phyloP scores from a whole-genome alignment of 2,888 invertebrate species.

The Lamproptera curius region DNA sequence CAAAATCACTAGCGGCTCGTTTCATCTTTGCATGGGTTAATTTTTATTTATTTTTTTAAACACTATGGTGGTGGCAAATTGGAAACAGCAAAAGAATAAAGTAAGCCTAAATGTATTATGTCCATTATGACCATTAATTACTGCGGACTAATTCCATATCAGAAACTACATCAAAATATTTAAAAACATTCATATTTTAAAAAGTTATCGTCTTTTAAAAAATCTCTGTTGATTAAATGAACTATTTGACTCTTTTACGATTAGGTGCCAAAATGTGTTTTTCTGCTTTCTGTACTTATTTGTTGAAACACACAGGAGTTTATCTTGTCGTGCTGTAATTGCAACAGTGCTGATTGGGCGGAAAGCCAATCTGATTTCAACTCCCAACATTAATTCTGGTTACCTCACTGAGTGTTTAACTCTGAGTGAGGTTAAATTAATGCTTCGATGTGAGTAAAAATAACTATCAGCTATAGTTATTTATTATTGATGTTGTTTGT shows the following conservation, averaged over 20 bases:
- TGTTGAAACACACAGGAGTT: not conserved
- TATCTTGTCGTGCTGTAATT: slow-evolving; percentile 11
- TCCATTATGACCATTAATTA: not conserved
- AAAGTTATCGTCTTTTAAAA: not conserved
- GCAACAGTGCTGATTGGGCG: slow-evolving; percentile 16
- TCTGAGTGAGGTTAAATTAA: too few relatives aligned
- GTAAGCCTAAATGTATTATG: not conserved
- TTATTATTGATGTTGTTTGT: too few relatives aligned
- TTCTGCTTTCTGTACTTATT: slow-evolving; percentile 1
- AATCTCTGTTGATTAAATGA: not conserved
- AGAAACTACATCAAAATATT: not conserved
- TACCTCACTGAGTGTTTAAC: slow-evolving; percentile 6
- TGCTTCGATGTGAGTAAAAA: too few relatives aligned
- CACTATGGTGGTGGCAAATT: too few relatives aligned
- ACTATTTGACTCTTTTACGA: not conserved
- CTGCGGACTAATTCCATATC: not conserved
- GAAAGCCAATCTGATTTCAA: slow-evolving; percentile 18
- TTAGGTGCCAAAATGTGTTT: not conserved
- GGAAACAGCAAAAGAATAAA: not conserved
- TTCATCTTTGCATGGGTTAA: not conserved
- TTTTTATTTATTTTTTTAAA: too few relatives aligned
- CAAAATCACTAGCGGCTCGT: not conserved
- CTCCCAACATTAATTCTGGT: slow-evolving; percentile 11
- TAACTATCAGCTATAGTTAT: too few relatives aligned
- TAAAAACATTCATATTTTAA: not conserved